Conservation (phyloP, 2,113 vertebrate species). For the Rhinolophus sinicus region DNA sequence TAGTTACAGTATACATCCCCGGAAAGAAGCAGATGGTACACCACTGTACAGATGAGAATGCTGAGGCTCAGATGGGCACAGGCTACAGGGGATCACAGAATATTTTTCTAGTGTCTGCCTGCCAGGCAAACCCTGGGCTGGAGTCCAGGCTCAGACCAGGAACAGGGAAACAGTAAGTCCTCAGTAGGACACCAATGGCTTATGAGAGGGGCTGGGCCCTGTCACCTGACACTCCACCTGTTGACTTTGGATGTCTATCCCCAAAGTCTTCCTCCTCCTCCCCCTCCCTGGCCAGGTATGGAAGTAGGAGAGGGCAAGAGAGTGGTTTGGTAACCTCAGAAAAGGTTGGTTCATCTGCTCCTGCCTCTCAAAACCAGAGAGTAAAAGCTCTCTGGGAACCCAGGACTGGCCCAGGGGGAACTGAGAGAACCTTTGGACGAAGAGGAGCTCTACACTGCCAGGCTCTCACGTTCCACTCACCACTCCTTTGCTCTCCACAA, state of each 20-base stretch:
- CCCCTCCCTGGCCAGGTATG: background rate
- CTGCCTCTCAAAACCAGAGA: background rate
- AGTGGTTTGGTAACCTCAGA: slow-evolving; percentile 25
- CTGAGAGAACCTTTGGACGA: background rate
- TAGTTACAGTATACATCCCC: rapidly evolving
- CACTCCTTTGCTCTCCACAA: background rate
- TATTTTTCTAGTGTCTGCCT: background rate
- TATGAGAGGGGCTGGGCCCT: slow-evolving; percentile 42
- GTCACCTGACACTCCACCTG: slow-evolving; percentile 41
- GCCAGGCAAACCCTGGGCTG: background rate
- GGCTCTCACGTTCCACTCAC: background rate
- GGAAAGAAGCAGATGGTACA: background rate
- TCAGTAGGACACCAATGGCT: background rate
- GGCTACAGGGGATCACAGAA: background rate
- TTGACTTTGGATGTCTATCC: slow-evolving; percentile 74
- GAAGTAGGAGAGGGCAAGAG: background rate
- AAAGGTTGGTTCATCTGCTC: background rate
- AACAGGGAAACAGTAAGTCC: slow-evolving; percentile 72
- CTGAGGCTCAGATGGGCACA: background rate
- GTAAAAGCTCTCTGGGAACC: background rate
- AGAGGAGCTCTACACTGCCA: background rate
- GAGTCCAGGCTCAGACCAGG: slow-evolving; percentile 65
- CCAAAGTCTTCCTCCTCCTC: slow-evolving; percentile 60
- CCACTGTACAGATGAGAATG: background rate
- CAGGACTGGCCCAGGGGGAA: background rate